phyloP scores from a whole-genome alignment of 2,888 invertebrate species.

The Panopea generosa region DNA sequence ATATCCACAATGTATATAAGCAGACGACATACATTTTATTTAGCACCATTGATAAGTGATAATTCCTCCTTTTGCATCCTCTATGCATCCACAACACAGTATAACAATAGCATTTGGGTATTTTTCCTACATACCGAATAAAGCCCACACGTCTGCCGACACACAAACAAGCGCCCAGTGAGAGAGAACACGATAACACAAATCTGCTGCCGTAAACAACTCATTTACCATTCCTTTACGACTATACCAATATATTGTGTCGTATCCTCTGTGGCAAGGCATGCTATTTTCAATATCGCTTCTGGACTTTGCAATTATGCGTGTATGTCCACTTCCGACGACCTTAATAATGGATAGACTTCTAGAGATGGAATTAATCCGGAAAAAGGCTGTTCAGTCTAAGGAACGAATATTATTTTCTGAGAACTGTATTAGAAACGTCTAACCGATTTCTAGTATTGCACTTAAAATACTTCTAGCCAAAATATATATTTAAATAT shows the following conservation, averaged over 20 bases:
- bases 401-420: no score
- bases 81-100: no score
- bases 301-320: slow-evolving; percentile 20
- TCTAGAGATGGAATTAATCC: no score
- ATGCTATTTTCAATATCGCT: slow-evolving; percentile 20
- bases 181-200: slow-evolving; percentile 11
- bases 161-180: slow-evolving; percentile 8
- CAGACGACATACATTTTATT: neutral
- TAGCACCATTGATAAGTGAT: slow-evolving; percentile 1
- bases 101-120: no score
- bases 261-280: neutral
- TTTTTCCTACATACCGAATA: neutral
- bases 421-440: no score
- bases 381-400: no score
- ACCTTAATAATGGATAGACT: no score
- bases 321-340: slow-evolving; percentile 2
- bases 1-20: neutral
- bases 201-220: slow-evolving; percentile 17
- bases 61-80: slow-evolving; percentile 1
- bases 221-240: slow-evolving; percentile 14
- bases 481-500: no score
- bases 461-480: no score
- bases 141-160: slow-evolving; percentile 7
- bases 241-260: slow-evolving; percentile 6
- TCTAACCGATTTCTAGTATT: no score